Evolutionary conservation across 2,797 vertebrate genomes (phyloP).

Genomic region (Remorina albescens): DNA sequence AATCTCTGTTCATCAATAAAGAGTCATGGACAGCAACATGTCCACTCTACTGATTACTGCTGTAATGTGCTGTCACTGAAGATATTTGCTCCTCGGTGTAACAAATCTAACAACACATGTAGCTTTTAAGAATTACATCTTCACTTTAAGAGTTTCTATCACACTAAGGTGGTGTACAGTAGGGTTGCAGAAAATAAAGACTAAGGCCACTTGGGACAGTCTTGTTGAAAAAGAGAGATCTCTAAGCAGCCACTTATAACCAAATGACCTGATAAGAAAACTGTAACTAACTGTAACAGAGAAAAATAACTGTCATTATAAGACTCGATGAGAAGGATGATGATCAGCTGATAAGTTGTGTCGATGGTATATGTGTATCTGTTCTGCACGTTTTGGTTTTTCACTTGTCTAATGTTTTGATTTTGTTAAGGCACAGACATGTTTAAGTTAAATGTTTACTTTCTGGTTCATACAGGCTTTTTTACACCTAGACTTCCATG

Average conservation of each 20-base stretch:
- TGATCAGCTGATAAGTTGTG: no score
- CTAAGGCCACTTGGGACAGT: constrained; percentile 16
- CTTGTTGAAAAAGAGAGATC: background rate
- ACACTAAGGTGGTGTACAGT: background rate
- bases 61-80: background rate
- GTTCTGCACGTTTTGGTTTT: background rate
- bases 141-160: constrained; percentile 35
- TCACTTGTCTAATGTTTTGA: background rate
- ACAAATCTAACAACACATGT: constrained; percentile 39
- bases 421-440: background rate
- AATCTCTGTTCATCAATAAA: background rate
- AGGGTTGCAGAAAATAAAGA: constrained; percentile 10
- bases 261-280: background rate
- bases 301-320: background rate
- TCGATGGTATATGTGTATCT: constrained; percentile 1
- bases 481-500: background rate
- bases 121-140: constrained; percentile 29
- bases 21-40: background rate
- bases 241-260: constrained; percentile 14
- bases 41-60: background rate
- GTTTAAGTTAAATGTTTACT: background rate
- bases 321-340: background rate
- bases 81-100: background rate
- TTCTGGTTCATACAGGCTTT: background rate
- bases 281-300: background rate